These are phyloP conservation scores for Seriola aureovittata DNA, from an alignment of 2,113 vertebrate genomes.

Conservation along the genomic window DNA sequence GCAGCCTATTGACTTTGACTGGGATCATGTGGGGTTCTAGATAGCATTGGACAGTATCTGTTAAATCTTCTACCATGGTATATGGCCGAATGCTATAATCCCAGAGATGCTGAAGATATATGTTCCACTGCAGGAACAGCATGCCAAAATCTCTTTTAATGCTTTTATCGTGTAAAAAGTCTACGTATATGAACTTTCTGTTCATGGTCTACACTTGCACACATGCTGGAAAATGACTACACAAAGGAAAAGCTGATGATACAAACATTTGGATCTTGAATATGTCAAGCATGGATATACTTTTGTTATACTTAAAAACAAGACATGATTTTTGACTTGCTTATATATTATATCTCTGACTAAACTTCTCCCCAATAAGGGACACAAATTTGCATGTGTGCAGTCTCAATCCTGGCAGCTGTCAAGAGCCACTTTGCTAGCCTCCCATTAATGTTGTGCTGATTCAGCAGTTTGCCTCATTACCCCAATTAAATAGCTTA, in stretches of 20 bases:
- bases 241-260: not conserved
- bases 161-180: not conserved
- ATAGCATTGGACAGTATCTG: not conserved
- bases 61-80: not conserved
- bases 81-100: not conserved
- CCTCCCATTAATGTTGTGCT: slow-evolving; percentile 55
- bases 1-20: slow-evolving; percentile 25
- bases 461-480: slow-evolving; percentile 68
- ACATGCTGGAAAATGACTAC: not conserved
- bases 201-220: not conserved
- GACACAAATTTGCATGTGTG: slow-evolving; percentile 37
- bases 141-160: too few relatives aligned
- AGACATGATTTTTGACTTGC: slow-evolving; percentile 4
- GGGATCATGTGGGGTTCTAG: slow-evolving; percentile 5
- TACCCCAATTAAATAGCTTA: slow-evolving; percentile 69
- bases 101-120: not conserved
- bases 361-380: slow-evolving; percentile 1
- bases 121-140: not conserved
- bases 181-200: not conserved
- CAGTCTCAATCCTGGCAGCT: slow-evolving; percentile 52
- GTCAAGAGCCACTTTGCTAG: slow-evolving; percentile 53
- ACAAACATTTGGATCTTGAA: too few relatives aligned
- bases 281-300: not conserved
- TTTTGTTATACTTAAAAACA: not conserved
- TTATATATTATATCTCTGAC: not conserved